Evolutionary conservation across 2,888 invertebrate species (phyloP).

Genomic region (Ennomos fuscantarius): DNA sequence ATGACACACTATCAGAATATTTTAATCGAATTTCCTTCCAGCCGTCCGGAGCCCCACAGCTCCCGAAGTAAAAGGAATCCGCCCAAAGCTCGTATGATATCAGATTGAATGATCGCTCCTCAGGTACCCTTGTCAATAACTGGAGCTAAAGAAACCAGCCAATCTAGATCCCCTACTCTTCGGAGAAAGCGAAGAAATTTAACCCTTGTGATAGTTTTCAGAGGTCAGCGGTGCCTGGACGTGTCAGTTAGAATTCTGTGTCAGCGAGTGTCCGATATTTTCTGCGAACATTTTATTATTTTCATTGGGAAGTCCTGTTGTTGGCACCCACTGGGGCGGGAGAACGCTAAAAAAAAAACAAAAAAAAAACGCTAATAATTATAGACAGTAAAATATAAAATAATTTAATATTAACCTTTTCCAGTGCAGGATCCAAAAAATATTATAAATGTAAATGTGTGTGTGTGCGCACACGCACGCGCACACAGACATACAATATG

Average conservation of each 20-base stretch:
- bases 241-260: conserved; percentile 29
- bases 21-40: conserved; percentile 13
- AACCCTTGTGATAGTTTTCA: conserved; percentile 15
- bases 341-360: not conserved
- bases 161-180: conserved; percentile 28
- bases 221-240: conserved; percentile 29
- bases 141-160: conserved; percentile 26
- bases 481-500: too few species aligned
- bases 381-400: too few species aligned
- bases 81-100: conserved; percentile 11
- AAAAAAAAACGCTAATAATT: not conserved
- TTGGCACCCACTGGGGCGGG: conserved; percentile 23
- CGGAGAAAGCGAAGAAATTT: not conserved
- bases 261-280: conserved; percentile 40
- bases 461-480: too few species aligned
- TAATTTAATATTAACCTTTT: too few species aligned
- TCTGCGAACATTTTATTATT: conserved; percentile 40
- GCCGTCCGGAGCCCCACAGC: conserved; percentile 6
- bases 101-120: conserved; percentile 39
- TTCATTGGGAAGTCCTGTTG: conserved; percentile 29
- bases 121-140: conserved; percentile 42
- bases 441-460: too few species aligned
- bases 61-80: conserved; percentile 12
- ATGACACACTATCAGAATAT: conserved; percentile 10
- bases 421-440: too few species aligned